Evolutionary conservation across 2,797 vertebrate genomes (phyloP).

Genomic region (Acanthis flammea): DNA sequence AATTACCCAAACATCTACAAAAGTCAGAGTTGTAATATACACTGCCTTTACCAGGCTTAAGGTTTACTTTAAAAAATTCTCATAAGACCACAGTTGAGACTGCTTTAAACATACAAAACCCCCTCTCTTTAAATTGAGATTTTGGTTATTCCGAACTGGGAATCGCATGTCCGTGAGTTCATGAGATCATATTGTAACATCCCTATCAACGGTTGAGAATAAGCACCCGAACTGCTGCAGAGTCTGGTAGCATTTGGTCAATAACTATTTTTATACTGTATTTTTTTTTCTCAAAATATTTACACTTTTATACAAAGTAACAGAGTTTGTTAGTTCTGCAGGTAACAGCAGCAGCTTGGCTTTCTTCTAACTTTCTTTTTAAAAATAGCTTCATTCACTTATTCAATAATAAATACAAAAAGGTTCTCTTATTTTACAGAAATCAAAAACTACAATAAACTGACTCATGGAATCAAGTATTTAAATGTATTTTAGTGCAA

Average conservation of each 20-base stretch:
- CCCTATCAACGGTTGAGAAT: constrained; percentile 84
- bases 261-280: constrained; percentile 92
- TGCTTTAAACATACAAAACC: constrained; percentile 66
- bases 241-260: constrained; percentile 99
- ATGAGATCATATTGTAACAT: constrained; percentile 87
- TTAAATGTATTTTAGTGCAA: constrained; percentile 99
- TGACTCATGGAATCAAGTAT: constrained; percentile 99
- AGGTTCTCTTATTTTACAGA: constrained; percentile 98
- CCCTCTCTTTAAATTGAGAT: constrained; percentile 59
- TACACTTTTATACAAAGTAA: constrained; percentile 99
- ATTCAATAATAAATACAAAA: constrained; percentile 99
- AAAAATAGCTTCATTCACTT: constrained; percentile 99
- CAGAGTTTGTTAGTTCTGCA: constrained; percentile 95
- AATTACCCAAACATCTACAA: constrained; percentile 72
- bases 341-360: constrained; percentile 95
- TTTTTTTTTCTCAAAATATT: constrained; percentile 89
- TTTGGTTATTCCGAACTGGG: constrained; percentile 71
- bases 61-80: constrained; percentile 60
- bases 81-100: constrained; percentile 53
- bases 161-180: constrained; percentile 48
- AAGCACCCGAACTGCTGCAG: constrained; percentile 93
- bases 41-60: constrained; percentile 46
- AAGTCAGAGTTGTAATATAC: constrained; percentile 63
- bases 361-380: constrained; percentile 90
- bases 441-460: constrained; percentile 99